phyloP scores from a whole-genome alignment of 2,888 invertebrate genomes.

The Acronicta aceris region DNA sequence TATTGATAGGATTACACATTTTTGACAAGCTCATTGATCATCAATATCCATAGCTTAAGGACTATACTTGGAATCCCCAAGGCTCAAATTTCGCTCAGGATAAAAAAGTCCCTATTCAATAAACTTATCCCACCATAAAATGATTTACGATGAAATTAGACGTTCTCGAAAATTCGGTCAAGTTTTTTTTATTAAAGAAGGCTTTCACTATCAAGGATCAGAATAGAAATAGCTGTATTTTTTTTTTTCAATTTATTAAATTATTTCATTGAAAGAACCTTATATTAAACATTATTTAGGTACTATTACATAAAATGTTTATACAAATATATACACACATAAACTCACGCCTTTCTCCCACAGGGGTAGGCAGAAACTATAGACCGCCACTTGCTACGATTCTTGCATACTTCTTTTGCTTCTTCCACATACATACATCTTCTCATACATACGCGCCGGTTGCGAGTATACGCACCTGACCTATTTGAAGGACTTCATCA shows the following conservation, averaged over 20 bases:
- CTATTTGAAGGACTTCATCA: too few species aligned
- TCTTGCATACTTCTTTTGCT: too few species aligned
- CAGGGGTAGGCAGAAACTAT: too few species aligned
- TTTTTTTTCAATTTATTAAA: background rate
- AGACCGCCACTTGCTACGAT: too few species aligned
- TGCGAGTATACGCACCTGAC: too few species aligned
- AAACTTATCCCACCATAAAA: slow-evolving; percentile 15
- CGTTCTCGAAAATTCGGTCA: slow-evolving; percentile 2
- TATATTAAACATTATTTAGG: too few species aligned
- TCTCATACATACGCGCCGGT: too few species aligned
- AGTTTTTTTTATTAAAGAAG: background rate
- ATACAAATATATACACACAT: too few species aligned
- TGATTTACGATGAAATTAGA: slow-evolving; percentile 7
- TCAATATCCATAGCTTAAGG: background rate
- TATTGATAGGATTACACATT: background rate
- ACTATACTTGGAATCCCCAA: background rate
- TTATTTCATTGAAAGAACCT: background rate
- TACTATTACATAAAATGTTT: too few species aligned
- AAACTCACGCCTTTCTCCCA: too few species aligned
- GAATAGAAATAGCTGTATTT: background rate
- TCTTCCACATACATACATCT: too few species aligned
- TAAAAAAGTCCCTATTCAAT: slow-evolving; percentile 2
- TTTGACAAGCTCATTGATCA: slow-evolving; percentile 6
- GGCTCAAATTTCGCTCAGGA: background rate
- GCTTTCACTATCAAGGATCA: background rate